Percentiles rank a stretch among this genome's conserved stretches.
Evolutionary conservation across 2,797 vertebrate species (phyloP).

Genomic region (Enteromius trimaculatus): DNA sequence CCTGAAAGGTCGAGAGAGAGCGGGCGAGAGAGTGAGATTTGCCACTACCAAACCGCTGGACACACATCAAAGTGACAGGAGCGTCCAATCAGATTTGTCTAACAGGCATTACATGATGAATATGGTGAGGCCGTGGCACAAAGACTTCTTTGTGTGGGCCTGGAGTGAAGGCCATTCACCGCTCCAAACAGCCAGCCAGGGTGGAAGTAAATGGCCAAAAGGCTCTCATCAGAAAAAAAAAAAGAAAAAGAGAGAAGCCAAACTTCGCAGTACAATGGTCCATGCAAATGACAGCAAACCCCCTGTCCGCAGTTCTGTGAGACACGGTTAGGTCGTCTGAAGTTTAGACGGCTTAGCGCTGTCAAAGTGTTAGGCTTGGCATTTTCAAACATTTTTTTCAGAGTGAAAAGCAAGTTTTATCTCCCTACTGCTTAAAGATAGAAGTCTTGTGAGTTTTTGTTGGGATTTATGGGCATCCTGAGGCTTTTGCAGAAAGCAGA

Average conservation of each 20-base stretch:
- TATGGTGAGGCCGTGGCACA: slow-evolving; percentile 83
- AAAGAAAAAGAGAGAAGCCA: slow-evolving; percentile 75
- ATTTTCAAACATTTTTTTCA: slow-evolving; percentile 68
- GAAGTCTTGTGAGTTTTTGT: slow-evolving; percentile 74
- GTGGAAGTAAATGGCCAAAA: slow-evolving; percentile 88
- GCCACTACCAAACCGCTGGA: slow-evolving; percentile 83
- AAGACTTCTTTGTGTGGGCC: slow-evolving; percentile 84
- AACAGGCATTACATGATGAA: slow-evolving; percentile 90
- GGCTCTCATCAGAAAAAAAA: slow-evolving; percentile 75
- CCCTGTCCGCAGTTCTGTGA: slow-evolving; percentile 32
- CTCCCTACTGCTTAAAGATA: slow-evolving; percentile 59
- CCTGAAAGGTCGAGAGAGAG: slow-evolving; percentile 65
- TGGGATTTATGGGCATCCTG: slow-evolving; percentile 66
- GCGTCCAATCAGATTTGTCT: slow-evolving; percentile 90
- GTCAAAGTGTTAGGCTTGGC: slow-evolving; percentile 75
- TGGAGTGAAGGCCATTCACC: slow-evolving; percentile 84
- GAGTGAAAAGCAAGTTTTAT: slow-evolving; percentile 68
- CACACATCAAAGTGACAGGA: slow-evolving; percentile 88
- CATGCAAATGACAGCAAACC: slow-evolving; percentile 82
- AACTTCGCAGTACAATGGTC: slow-evolving; percentile 85
- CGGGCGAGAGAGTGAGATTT: slow-evolving; percentile 80
- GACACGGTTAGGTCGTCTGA: slow-evolving; percentile 74
- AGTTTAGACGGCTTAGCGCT: slow-evolving; percentile 78
- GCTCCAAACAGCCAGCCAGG: slow-evolving; percentile 85
- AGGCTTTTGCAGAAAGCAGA: slow-evolving; percentile 54